Evolutionary conservation across 2,797 vertebrate species (phyloP), one percentile per base, ranked within the genome.

Genomic region (Rhabdomys pumilio): DNA sequence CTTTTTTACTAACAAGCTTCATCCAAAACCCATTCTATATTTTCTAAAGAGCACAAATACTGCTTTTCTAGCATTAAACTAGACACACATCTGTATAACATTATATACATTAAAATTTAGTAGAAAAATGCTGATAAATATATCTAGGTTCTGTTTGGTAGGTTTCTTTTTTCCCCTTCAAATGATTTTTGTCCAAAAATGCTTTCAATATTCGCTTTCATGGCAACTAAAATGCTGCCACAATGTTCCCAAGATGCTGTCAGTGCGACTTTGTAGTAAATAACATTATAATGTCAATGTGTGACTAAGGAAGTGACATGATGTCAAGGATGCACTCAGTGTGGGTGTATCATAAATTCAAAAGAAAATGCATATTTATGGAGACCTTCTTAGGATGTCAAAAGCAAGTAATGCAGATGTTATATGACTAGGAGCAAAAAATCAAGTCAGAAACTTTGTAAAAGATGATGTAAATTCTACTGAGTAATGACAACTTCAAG

Each of bases 331-430:
- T 95, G 93, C 31, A 97, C 69, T 97, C 65, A 89, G 20, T 96
- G 84, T 95, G 22, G 82, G 84, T 91, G 72, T 89, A 95, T 95
- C 96, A 94, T 97, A 97, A 98, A 97, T 96, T 97, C 93, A 96
- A 14, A 55, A 63, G 77, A 87, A 96, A 95, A 96, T 96, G 76
- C 83, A 94, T 97, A 97, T 98, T 97, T 98, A 96, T 97, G 76
- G 63, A 95, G 89, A 90, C 65, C 87, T 95, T 97, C 92, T 91
- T 96, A 80, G 65, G 91, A 95, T 97, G 96, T 94, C 94, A 97
- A 81, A 96, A 67, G 83, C 92, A 73, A 91, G 57, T 95, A 97
- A 96, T 90, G 47, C 65, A 93, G 81, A 96, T 97, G 87, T 93
- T 96, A 88, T 89, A 91, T 94, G 93, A 79, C 79, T 91, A n/a